Evolutionary conservation across 2,888 invertebrate genomes (phyloP).

Genomic region (Synergus gifuensis): DNA sequence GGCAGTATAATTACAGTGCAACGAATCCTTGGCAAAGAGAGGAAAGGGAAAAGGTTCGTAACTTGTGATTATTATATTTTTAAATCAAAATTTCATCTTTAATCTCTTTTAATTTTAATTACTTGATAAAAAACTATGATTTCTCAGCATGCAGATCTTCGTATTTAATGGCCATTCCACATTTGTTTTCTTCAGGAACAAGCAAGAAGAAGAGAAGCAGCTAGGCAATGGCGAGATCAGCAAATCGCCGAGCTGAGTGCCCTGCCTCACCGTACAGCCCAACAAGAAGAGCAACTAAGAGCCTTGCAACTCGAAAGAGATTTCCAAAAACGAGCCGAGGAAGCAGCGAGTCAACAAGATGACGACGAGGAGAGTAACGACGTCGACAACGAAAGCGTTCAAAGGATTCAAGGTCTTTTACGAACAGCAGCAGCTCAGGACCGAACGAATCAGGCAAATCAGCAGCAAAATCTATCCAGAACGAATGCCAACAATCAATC

Average conservation of each 20-base stretch:
- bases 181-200: conserved; percentile 78
- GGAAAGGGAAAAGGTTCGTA: conserved; percentile 87
- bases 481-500: conserved; percentile 67
- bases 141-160: conserved; percentile 12
- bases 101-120: too few species aligned
- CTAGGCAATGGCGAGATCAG: conserved; percentile 89
- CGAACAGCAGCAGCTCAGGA: conserved; percentile 77
- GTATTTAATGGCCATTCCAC: background rate
- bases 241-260: conserved; percentile 90
- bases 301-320: conserved; percentile 95
- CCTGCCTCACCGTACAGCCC: conserved; percentile 84
- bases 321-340: conserved; percentile 94
- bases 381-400: conserved; percentile 76
- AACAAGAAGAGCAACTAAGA: conserved; percentile 92
- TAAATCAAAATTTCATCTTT: background rate
- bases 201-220: conserved; percentile 86
- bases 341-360: conserved; percentile 85
- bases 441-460: conserved; percentile 60
- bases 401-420: conserved; percentile 79
- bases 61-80: background rate
- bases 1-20: conserved; percentile 77
- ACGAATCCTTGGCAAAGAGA: conserved; percentile 96
- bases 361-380: conserved; percentile 81
- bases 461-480: conserved; percentile 65
- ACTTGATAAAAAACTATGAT: background rate